Conservation (phyloP, 2,888 invertebrate species). For the Adelphocoris suturalis region DNA sequence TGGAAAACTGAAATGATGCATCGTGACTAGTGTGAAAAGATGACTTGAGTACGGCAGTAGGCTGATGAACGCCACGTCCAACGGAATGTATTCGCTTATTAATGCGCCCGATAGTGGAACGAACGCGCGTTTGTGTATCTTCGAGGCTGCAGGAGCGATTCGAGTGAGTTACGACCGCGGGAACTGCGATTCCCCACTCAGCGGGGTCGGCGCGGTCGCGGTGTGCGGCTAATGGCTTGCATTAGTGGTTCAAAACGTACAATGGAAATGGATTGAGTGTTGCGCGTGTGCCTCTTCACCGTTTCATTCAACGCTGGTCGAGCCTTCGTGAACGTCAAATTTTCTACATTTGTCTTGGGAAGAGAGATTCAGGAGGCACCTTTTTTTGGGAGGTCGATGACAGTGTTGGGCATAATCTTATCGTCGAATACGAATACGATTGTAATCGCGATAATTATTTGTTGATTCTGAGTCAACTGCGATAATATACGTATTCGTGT, state of each 20-base stretch:
- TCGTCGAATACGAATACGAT: no score
- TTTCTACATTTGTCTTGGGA: no score
- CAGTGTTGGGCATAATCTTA: no score
- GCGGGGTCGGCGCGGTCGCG: neutral
- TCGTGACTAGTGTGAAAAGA: neutral
- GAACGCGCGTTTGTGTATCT: neutral
- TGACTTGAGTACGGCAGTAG: neutral
- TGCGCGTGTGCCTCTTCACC: neutral
- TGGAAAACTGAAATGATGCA: neutral
- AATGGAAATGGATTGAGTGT: neutral
- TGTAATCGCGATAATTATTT: no score
- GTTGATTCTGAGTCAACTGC: no score
- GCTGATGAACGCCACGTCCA: neutral
- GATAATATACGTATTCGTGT: no score
- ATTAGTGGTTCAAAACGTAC: neutral
- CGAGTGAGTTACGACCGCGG: neutral
- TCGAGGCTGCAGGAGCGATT: neutral
- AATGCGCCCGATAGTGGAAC: neutral
- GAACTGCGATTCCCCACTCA: neutral
- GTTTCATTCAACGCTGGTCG: no score
- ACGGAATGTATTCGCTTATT: neutral
- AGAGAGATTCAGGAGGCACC: no score
- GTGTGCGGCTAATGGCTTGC: neutral
- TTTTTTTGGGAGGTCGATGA: no score
- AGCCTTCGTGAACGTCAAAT: no score